Conservation (phyloP, 2,797 vertebrate genomes). For the Alcedo quadribrachys region DNA sequence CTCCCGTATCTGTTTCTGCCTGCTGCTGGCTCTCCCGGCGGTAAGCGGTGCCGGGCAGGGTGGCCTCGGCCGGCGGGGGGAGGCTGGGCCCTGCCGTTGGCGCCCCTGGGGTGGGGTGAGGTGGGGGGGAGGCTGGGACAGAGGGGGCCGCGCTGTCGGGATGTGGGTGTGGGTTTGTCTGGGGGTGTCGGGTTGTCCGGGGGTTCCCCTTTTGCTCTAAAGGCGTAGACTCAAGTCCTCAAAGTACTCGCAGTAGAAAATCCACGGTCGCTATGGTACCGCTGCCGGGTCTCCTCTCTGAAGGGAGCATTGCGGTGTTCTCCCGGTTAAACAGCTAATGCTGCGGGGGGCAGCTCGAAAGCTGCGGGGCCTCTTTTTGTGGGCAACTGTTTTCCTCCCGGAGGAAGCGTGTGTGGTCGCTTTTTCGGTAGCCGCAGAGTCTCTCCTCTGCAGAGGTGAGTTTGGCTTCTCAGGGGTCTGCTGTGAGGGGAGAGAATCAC, state of each 20-base stretch:
- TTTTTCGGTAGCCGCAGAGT: background rate
- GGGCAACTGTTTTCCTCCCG: background rate
- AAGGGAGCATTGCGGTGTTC: background rate
- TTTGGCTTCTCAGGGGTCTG: background rate
- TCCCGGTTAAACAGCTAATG: background rate
- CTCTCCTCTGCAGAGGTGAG: background rate
- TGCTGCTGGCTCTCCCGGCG: background rate
- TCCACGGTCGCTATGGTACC: background rate
- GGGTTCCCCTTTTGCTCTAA: accelerated
- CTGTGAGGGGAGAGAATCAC: background rate
- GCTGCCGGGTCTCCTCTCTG: accelerated
- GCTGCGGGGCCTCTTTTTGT: background rate
- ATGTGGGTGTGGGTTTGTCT: too few relatives aligned
- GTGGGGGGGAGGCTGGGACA: accelerated
- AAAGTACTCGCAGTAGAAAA: too few relatives aligned
- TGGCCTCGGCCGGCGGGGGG: accelerated
- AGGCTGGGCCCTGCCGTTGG: background rate
- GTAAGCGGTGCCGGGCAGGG: background rate
- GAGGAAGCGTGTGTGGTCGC: background rate
- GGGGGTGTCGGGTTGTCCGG: background rate
- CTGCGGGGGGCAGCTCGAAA: background rate
- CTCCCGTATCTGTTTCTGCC: background rate
- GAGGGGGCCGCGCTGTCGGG: too few relatives aligned
- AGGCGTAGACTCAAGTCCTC: accelerated
- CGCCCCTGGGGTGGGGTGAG: background rate